Evolutionary conservation across 1,140 invertebrate genomes (phyloP).

Genomic region (Centruroides sculpturatus): DNA sequence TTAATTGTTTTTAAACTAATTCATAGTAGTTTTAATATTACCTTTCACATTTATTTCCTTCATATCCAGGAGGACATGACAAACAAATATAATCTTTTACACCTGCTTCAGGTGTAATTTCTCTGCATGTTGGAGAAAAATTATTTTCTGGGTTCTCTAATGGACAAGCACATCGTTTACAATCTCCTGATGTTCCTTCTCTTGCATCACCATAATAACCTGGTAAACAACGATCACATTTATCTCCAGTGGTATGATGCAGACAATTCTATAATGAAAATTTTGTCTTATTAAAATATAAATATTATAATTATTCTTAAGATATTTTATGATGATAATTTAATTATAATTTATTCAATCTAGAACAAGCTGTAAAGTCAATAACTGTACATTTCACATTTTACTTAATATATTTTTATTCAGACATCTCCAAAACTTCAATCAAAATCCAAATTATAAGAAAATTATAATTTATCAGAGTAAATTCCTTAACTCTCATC

Average conservation of each 20-base stretch:
- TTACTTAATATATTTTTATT: too few relatives aligned
- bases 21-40: slow-evolving; percentile 28
- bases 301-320: background rate
- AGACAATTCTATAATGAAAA: slow-evolving; percentile 39
- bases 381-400: too few relatives aligned
- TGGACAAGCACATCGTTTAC: slow-evolving; percentile 77
- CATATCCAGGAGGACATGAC: slow-evolving; percentile 76
- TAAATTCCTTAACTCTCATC: too few relatives aligned
- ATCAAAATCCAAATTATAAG: too few relatives aligned
- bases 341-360: too few relatives aligned
- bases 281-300: background rate
- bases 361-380: too few relatives aligned
- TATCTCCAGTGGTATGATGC: slow-evolving; percentile 50
- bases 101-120: slow-evolving; percentile 19
- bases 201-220: slow-evolving; percentile 87
- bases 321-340: too few relatives aligned
- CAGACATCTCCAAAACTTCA: too few relatives aligned
- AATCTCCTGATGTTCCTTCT: slow-evolving; percentile 53
- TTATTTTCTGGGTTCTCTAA: slow-evolving; percentile 55
- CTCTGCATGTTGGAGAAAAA: slow-evolving; percentile 71
- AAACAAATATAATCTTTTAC: slow-evolving; percentile 65
- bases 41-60: slow-evolving; percentile 83
- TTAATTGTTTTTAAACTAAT: background rate
- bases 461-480: too few relatives aligned
- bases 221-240: slow-evolving; percentile 69